Percentiles rank a stretch among this genome's conserved stretches.
phyloP scores from a whole-genome alignment of 2,113 vertebrate genomes.

The Cercopithecus mona region DNA sequence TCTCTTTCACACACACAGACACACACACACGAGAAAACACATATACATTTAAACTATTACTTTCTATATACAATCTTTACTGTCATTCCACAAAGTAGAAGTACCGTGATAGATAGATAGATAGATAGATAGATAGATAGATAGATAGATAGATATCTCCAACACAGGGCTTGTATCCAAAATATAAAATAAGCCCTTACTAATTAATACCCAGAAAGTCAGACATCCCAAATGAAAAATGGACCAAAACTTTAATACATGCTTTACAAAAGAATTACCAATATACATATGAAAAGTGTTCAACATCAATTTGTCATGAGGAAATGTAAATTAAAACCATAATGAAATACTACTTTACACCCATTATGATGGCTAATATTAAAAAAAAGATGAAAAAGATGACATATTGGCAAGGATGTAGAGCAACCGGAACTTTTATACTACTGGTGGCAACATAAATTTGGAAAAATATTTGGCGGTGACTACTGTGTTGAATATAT shows the following conservation, averaged over 20 bases:
- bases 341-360: background rate
- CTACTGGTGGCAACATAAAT: background rate
- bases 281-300: background rate
- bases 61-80: background rate
- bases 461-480: background rate
- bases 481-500: background rate
- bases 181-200: background rate
- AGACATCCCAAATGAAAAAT: background rate
- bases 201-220: background rate
- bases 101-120: background rate
- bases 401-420: too few species aligned
- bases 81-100: background rate
- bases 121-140: background rate
- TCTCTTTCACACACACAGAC: background rate
- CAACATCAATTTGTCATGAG: background rate
- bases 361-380: too few species aligned
- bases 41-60: background rate
- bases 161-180: background rate
- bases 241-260: background rate
- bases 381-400: too few species aligned
- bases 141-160: background rate
- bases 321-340: constrained; percentile 18
- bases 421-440: background rate
- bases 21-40: background rate
- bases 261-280: background rate